A percentile compares a stretch with the other conserved stretches of the same genome.
phyloP scores from a whole-genome alignment of 2,797 vertebrate genomes.

The Galago senegalensis region DNA sequence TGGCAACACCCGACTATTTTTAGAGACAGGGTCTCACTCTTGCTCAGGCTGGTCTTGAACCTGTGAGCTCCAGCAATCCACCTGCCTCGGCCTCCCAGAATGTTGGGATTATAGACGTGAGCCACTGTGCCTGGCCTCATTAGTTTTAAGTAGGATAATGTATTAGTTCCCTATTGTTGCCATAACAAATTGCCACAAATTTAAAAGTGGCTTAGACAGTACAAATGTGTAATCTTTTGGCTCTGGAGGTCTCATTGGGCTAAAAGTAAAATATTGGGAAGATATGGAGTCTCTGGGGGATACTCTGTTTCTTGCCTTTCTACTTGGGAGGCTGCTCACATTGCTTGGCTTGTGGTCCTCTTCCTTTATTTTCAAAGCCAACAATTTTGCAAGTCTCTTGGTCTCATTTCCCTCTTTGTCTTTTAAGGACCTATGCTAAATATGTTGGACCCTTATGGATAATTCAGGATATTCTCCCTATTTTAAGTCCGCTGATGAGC shows the following conservation, averaged over 20 bases:
- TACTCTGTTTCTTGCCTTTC: neutral
- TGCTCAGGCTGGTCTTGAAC: too few relatives aligned
- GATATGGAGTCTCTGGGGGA: neutral
- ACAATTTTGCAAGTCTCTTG: neutral
- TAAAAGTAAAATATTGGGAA: neutral
- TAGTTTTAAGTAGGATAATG: conserved; percentile 26
- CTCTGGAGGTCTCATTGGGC: neutral
- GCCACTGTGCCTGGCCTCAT: too few relatives aligned
- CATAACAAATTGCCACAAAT: neutral
- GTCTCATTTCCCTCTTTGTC: neutral
- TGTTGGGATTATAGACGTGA: too few relatives aligned
- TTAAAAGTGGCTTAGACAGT: conserved; percentile 29
- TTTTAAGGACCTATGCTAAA: neutral
- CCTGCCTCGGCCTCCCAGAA: too few relatives aligned
- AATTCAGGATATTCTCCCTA: neutral
- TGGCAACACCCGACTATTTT: too few relatives aligned
- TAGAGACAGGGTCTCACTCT: too few relatives aligned
- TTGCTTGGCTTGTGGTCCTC: neutral
- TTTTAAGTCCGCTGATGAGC: neutral
- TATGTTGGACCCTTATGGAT: neutral
- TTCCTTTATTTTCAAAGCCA: neutral
- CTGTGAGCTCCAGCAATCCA: too few relatives aligned
- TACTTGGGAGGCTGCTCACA: neutral
- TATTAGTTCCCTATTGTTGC: conserved; percentile 46
- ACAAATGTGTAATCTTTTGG: neutral